Conservation (phyloP, 2,797 vertebrate species). For the Betta splendens region DNA sequence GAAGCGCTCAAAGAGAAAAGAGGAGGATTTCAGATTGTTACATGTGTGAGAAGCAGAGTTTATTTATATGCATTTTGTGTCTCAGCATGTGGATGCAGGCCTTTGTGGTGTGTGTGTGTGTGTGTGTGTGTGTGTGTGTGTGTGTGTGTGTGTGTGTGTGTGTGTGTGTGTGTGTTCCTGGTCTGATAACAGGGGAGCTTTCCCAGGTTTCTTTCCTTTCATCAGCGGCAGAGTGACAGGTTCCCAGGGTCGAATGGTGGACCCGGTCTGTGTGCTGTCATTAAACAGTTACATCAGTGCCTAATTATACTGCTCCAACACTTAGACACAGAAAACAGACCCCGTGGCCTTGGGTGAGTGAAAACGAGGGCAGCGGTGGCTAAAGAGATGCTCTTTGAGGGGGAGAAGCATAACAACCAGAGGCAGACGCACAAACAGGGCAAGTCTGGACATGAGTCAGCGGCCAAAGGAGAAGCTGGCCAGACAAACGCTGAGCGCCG, state of each 20-base stretch:
- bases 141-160: conserved; percentile 58
- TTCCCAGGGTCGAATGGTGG: conserved; percentile 78
- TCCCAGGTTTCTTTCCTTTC: conserved; percentile 79
- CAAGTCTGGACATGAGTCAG: conserved; percentile 75
- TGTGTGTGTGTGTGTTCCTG: conserved; percentile 56
- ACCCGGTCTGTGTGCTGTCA: conserved; percentile 70
- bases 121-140: conserved; percentile 52
- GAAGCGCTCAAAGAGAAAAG: no score
- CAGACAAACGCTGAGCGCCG: conserved; percentile 33
- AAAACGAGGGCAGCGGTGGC: conserved; percentile 35
- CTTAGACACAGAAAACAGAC: conserved; percentile 31
- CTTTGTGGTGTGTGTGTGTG: conserved; percentile 31
- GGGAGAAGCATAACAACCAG: conserved; percentile 43
- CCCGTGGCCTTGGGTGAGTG: conserved; percentile 30
- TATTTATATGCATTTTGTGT: conserved; percentile 33
- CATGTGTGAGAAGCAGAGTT: conserved; percentile 8
- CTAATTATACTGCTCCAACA: conserved; percentile 64
- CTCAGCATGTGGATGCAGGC: conserved; percentile 18
- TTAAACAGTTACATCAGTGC: conserved; percentile 73
- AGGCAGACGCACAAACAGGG: conserved; percentile 2
- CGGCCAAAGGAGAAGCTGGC: conserved; percentile 59
- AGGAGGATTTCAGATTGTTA: conserved; percentile 21
- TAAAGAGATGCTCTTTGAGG: conserved; percentile 47
- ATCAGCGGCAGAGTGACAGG: conserved; percentile 72
- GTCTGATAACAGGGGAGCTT: conserved; percentile 75